These are phyloP conservation scores for Malachius bipustulatus DNA, from an alignment of 2,888 invertebrate species.

Conservation along the genomic window DNA sequence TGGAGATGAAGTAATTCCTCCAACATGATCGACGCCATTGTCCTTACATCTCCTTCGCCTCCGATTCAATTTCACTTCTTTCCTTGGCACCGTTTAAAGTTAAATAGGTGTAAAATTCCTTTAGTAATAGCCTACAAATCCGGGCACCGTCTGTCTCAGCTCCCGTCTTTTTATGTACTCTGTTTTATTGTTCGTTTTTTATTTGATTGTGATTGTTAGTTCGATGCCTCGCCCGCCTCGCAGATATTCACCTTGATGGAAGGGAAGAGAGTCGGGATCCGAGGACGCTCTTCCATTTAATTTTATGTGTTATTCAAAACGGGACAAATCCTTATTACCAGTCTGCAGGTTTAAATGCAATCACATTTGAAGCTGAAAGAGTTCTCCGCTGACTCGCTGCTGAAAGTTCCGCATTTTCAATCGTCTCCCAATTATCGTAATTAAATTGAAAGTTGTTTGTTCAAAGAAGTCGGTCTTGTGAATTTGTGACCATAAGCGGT, in stretches of 20 bases:
- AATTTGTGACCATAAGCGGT: too few species aligned
- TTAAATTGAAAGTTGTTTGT: not conserved
- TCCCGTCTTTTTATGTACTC: slow-evolving; percentile 16
- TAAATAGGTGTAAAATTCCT: slow-evolving; percentile 40
- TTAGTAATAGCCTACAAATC: slow-evolving; percentile 35
- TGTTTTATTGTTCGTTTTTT: slow-evolving; percentile 18
- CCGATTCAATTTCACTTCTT: slow-evolving; percentile 29
- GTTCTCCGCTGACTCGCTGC: slow-evolving; percentile 10
- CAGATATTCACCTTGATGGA: slow-evolving; percentile 9
- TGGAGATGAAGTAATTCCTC: slow-evolving; percentile 38
- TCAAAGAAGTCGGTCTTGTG: too few species aligned
- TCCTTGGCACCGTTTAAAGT: slow-evolving; percentile 33
- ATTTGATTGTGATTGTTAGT: slow-evolving; percentile 17
- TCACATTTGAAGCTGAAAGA: slow-evolving; percentile 25
- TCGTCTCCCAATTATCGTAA: not conserved
- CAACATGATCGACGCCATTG: slow-evolving; percentile 32
- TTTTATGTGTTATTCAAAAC: slow-evolving; percentile 32
- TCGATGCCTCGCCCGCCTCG: slow-evolving; percentile 13
- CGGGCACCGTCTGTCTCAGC: slow-evolving; percentile 20
- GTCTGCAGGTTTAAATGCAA: slow-evolving; percentile 25
- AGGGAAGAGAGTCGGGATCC: slow-evolving; percentile 9
- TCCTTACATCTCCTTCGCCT: slow-evolving; percentile 20
- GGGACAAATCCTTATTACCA: slow-evolving; percentile 24
- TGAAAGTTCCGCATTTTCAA: not conserved
- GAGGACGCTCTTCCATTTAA: slow-evolving; percentile 25